Base-by-base conservation (phyloP, 2,797 vertebrate genomes). In the Coranthus polyacanthus region DNA sequence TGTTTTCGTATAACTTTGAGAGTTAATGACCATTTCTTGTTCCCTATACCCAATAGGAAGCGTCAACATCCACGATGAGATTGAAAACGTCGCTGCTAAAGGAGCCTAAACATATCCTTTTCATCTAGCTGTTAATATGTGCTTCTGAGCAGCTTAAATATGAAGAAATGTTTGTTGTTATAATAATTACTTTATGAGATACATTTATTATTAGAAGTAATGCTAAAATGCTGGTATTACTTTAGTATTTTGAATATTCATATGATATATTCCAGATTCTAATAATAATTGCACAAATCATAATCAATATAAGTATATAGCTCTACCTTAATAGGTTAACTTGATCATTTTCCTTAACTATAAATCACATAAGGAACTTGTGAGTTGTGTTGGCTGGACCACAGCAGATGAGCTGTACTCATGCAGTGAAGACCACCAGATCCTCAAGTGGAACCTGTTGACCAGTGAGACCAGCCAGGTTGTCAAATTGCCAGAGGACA, bases 21-120 rank as follows among this genome's bases (percentile, higher is more conserved):
- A 8, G 13, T 44, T 43, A 16, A 16, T 29, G 6, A 39, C 9
- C 3, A 12, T 64, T 43, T 68, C 29, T 58, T 74, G 18, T 53
- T 75, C 21, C 54, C 12, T 78, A 50, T 57, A 20, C 39, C 72
- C 69, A 46, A 41, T 60, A 63, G 58, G 15, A 29, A 26, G 29
- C 65, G 63, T 22, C 56, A 39, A 41, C 41, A 41, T 52, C 63
- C 46, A 93, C 70, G 69, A 99, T 99, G 98, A 96, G 97, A 70
- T 83, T 99, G 85, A 98, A 99, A 90, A 97, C 94, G 63, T 96
- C 96, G 3, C 90, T 98, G 81, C 86, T 95, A 46, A 98, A 97
- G 90, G 97, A 99, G 89, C 94, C 97, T 15, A 99, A 98, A 80
- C 97, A 99, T 99, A 99, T 99, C 97, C 96, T 98, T 97, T 93